Base-by-base conservation (phyloP, 2,888 invertebrate genomes). In the Branchipolynoe longqiensis region DNA sequence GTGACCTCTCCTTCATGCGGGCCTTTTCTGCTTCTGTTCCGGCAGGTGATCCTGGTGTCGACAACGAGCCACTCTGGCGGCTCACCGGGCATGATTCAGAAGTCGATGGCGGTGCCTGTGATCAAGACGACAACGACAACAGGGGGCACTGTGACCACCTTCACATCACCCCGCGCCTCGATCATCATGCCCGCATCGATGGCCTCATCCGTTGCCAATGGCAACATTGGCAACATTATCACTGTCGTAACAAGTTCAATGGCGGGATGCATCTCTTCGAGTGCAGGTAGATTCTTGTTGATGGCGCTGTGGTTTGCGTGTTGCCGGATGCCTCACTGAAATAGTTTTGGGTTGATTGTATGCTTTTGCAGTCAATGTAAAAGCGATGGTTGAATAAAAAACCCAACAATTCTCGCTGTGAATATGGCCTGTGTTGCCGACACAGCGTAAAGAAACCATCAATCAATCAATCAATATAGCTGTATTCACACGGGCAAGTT, bases 11-110 rank as follows among this genome's bases (percentile, higher is more conserved):
- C n/a, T n/a, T n/a, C n/a, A n/a, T n/a, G n/a, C n/a, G n/a, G n/a
- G 56, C 56, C 28, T n/a, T 59, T 86, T 85, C 0, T 18, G 14
- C 18, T 12, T 54, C 85, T 92, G 92, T n/a, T n/a, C n/a, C n/a
- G n/a, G n/a, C n/a, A n/a, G n/a, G 92, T 92, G 3, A 92, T 92
- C n/a, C 87, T 92, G 33, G 92, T 92, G 64, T 91, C 92, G 28
- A 69, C 69, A 3, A 92, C 91, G 84, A 90, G 91, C 62, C 92
- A 91, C 87, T n/a, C 83, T 33, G 74, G 73, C 3, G 40, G 56
- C 41, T 25, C 62, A 4, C 74, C 74, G 33, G 78, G 41, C 56
- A 84, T 84, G 28, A 31, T 84, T 12, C 84, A 84, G 74, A 73
- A 62, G 28, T 84, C 84, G 22, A 38, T 84, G 74, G 33, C 73